These are phyloP conservation scores for Meleagris gallopavo DNA, from an alignment of 2,113 vertebrate species.

Conservation along the genomic window DNA sequence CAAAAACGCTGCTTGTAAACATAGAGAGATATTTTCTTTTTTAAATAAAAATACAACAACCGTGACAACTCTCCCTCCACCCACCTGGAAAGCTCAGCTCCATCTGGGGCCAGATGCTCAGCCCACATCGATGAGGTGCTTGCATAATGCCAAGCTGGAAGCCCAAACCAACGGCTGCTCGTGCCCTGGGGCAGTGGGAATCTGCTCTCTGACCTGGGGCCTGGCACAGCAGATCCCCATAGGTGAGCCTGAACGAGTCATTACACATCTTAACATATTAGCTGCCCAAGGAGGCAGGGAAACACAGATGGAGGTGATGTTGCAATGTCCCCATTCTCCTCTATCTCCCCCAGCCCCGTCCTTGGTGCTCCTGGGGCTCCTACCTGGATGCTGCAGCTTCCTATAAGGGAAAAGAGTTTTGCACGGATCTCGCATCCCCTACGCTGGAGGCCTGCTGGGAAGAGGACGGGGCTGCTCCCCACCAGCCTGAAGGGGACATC, in stretches of 20 bases:
- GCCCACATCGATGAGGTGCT: not conserved
- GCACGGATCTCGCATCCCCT: not conserved
- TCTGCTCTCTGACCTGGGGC: accelerated
- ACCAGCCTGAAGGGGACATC: accelerated
- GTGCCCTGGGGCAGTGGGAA: not conserved
- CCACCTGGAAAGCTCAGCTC: not conserved
- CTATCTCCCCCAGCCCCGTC: not conserved
- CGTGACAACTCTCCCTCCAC: not conserved
- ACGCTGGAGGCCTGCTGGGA: not conserved
- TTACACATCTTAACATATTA: slow-evolving; percentile 51
- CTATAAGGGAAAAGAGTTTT: not conserved
- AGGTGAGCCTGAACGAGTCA: not conserved
- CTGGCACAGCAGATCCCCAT: not conserved
- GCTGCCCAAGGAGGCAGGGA: not conserved
- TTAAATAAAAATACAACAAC: not conserved
- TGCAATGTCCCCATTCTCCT: not conserved
- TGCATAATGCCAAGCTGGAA: slow-evolving; percentile 22
- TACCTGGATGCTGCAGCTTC: not conserved
- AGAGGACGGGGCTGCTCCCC: accelerated
- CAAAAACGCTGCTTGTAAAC: not conserved
- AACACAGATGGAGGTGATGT: accelerated
- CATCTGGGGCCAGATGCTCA: not conserved
- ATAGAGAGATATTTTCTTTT: not conserved
- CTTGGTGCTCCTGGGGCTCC: not conserved
- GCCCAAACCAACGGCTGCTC: not conserved